Conservation (phyloP, 2,888 invertebrate species). For the Meiosimyza platycephala region DNA sequence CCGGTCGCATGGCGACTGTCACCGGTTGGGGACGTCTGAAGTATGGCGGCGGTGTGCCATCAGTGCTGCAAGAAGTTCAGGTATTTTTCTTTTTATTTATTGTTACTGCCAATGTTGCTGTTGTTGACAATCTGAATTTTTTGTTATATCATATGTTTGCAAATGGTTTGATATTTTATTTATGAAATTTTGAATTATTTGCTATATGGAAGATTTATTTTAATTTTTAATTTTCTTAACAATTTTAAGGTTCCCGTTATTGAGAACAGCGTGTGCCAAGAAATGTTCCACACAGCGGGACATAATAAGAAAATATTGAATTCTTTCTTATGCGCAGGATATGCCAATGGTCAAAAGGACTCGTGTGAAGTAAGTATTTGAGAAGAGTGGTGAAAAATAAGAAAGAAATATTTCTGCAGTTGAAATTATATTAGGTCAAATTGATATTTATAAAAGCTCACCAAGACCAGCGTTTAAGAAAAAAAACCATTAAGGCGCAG, state of each 20-base stretch:
- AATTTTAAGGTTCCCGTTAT: conserved; percentile 83
- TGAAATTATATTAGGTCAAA: too few relatives aligned
- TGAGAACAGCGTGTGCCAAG: conserved; percentile 90
- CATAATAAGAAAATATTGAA: conserved; percentile 87
- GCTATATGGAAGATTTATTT: conserved; percentile 17
- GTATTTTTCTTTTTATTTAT: conserved; percentile 56
- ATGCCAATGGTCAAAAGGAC: conserved; percentile 91
- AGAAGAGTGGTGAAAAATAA: too few relatives aligned
- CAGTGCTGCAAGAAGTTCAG: conserved; percentile 89
- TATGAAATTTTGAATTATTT: not conserved
- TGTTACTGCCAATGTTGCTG: too few relatives aligned
- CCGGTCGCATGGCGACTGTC: conserved; percentile 87
- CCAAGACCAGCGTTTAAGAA: too few relatives aligned
- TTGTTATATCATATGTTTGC: too few relatives aligned
- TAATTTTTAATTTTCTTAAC: conserved; percentile 2
- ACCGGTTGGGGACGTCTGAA: conserved; percentile 94
- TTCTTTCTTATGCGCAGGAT: conserved; percentile 92
- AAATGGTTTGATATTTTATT: too few relatives aligned
- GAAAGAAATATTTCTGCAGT: too few relatives aligned
- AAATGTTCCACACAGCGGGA: conserved; percentile 92
- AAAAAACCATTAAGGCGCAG: too few relatives aligned
- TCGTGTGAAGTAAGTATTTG: conserved; percentile 83
- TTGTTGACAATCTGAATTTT: conserved; percentile 12
- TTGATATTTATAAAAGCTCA: too few relatives aligned
- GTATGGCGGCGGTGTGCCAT: conserved; percentile 91